A percentile compares a stretch with the other conserved stretches of the same genome.
phyloP scores from a whole-genome alignment of 2,797 vertebrate genomes.

The Buceros bicornis region DNA sequence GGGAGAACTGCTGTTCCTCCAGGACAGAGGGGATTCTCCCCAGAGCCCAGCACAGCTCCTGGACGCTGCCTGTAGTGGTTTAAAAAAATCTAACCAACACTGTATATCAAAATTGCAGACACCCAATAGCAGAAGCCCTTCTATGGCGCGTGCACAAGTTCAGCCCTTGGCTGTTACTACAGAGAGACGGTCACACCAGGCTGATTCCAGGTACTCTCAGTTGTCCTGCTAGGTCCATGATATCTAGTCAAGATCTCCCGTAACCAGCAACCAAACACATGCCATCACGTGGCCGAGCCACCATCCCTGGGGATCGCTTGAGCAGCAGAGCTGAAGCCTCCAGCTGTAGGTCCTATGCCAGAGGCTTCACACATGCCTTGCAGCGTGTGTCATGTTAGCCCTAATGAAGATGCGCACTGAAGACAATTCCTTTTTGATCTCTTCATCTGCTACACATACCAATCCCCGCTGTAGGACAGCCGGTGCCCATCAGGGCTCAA shows the following conservation, averaged over 20 bases:
- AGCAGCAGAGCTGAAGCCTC: background rate
- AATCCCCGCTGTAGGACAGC: accelerated
- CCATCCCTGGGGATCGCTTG: background rate
- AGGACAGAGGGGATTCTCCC: background rate
- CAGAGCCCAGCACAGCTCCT: background rate
- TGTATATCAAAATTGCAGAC: background rate
- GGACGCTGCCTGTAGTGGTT: background rate
- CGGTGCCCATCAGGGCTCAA: background rate
- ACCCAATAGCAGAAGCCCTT: background rate
- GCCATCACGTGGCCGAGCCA: background rate
- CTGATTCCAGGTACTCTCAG: background rate
- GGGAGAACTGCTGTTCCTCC: background rate
- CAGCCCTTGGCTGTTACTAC: background rate
- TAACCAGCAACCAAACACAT: background rate
- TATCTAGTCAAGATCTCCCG: background rate
- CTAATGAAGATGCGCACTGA: accelerated
- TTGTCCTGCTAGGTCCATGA: background rate
- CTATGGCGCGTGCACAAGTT: accelerated
- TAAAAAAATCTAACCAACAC: accelerated
- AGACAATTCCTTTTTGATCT: background rate
- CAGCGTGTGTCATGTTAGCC: background rate
- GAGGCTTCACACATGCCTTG: background rate
- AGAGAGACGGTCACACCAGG: background rate
- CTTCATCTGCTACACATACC: background rate
- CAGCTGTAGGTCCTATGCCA: background rate